These are phyloP conservation scores for Syritta pipiens DNA, from an alignment of 2,888 invertebrate genomes.

Conservation along the genomic window DNA sequence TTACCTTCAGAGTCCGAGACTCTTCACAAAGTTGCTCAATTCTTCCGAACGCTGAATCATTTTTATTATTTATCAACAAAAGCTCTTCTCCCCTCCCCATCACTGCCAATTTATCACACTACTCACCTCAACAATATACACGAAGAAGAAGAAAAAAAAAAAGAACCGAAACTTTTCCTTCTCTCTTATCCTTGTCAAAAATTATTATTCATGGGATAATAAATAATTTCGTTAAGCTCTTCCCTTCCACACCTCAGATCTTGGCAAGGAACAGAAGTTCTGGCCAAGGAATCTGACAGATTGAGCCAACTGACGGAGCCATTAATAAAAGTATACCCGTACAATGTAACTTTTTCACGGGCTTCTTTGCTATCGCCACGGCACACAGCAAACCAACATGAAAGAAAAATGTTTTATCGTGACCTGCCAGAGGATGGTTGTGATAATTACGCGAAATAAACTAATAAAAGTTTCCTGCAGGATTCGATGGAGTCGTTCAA, in stretches of 20 bases:
- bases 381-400: too few species aligned
- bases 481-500: too few species aligned
- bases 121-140: background rate
- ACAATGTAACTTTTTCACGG: slow-evolving; percentile 10
- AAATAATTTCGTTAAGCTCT: slow-evolving; percentile 5
- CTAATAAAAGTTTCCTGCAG: too few species aligned
- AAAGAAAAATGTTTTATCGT: too few species aligned
- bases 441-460: too few species aligned
- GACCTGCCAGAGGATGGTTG: too few species aligned
- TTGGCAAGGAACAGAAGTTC: background rate
- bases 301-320: slow-evolving; percentile 20
- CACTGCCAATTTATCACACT: too few species aligned
- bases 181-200: background rate
- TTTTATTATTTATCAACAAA: too few species aligned
- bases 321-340: slow-evolving; percentile 39
- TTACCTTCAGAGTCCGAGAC: too few species aligned
- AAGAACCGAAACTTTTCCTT: background rate
- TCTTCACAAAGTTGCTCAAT: too few species aligned
- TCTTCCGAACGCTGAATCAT: too few species aligned
- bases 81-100: too few species aligned
- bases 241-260: background rate
- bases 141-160: background rate
- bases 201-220: slow-evolving; percentile 19
- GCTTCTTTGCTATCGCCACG: background rate
- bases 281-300: slow-evolving; percentile 9